Evolutionary conservation across 1,140 invertebrate species (phyloP).

Genomic region (Campoletis sonorensis): DNA sequence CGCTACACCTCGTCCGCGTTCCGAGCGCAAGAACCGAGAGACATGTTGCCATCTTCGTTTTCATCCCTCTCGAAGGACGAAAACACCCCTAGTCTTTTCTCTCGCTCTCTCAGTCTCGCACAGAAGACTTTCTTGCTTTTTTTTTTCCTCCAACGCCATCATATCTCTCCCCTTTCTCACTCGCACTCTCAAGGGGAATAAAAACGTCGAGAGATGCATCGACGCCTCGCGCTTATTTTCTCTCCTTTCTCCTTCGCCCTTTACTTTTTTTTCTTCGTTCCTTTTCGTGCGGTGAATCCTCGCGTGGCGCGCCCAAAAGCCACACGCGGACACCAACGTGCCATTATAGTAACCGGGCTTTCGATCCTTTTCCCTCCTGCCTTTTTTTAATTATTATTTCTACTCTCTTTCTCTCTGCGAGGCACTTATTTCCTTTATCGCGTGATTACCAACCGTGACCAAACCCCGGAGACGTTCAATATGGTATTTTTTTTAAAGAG

Average conservation of each 20-base stretch:
- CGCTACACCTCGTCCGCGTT: neutral
- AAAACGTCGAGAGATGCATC: constrained; percentile 24
- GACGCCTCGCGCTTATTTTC: constrained; percentile 25
- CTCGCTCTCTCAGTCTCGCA: neutral
- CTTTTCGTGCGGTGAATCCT: constrained; percentile 27
- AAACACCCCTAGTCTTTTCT: constrained; percentile 2
- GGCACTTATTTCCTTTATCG: constrained; percentile 13
- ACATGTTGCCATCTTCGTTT: neutral
- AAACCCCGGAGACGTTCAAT: neutral
- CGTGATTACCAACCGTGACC: constrained; percentile 19
- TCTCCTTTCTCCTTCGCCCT: neutral
- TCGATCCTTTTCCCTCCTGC: neutral
- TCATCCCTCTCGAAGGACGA: constrained; percentile 23
- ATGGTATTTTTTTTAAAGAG: too few relatives aligned
- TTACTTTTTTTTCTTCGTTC: neutral
- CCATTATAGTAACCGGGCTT: neutral
- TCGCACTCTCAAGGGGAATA: neutral
- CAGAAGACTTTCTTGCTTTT: neutral
- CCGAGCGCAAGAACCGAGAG: neutral
- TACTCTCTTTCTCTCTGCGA: neutral
- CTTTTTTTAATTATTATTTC: constrained; percentile 33
- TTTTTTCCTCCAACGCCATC: neutral
- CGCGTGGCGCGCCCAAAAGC: constrained; percentile 44
- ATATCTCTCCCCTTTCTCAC: constrained; percentile 21
- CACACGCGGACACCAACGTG: constrained; percentile 17